These are phyloP conservation scores for Bursaphelenchus mucronatus DNA, from an alignment of 1,140 invertebrate species.

Conservation along the genomic window DNA sequence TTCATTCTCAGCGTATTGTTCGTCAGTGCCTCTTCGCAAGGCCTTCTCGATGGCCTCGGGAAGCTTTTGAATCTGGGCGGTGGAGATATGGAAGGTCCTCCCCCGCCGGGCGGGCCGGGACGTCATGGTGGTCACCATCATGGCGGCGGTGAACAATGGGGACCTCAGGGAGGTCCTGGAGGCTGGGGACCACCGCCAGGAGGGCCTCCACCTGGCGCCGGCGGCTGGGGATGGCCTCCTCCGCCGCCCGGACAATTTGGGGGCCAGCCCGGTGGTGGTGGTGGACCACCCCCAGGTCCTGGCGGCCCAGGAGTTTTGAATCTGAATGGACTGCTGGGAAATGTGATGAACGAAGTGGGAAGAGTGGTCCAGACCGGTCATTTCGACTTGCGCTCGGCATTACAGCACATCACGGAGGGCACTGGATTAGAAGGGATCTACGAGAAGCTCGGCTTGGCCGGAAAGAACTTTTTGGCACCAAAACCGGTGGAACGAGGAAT, in stretches of 20 bases:
- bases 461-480: slow-evolving; percentile 21
- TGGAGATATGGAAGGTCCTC: too few species aligned
- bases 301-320: slow-evolving; percentile 10
- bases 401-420: too few species aligned
- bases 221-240: slow-evolving; percentile 16
- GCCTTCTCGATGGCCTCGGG: too few species aligned
- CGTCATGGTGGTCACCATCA: too few species aligned
- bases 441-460: not conserved
- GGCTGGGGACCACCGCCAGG: slow-evolving; percentile 17
- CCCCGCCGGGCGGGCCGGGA: too few species aligned
- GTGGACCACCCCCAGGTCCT: slow-evolving; percentile 16
- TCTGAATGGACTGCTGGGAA: slow-evolving; percentile 11
- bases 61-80: too few species aligned
- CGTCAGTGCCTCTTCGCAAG: too few species aligned
- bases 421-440: too few species aligned
- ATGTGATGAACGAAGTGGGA: slow-evolving; percentile 8
- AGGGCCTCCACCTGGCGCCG: slow-evolving; percentile 17
- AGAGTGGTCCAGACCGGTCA: not conserved
- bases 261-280: slow-evolving; percentile 12
- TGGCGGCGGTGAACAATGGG: too few species aligned
- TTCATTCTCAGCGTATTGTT: too few species aligned
- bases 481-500: slow-evolving; percentile 15
- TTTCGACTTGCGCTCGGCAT: too few species aligned
- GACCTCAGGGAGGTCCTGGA: slow-evolving; percentile 5
- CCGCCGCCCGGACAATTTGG: too few species aligned